Conservation (phyloP, 2,113 vertebrate genomes). For the Ovis canadensis region DNA sequence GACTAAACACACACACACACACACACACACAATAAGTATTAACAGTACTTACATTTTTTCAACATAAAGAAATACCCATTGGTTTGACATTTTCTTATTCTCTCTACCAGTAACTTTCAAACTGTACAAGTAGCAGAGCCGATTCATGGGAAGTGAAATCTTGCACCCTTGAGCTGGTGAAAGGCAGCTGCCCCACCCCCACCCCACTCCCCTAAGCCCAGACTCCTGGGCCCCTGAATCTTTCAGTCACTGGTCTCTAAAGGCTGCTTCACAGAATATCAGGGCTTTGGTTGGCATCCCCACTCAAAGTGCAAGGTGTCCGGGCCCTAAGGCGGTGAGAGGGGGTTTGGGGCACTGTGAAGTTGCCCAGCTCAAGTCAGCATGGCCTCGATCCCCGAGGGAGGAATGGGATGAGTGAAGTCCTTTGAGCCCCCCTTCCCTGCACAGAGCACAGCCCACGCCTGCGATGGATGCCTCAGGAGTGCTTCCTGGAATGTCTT, state of each 20-base stretch:
- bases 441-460: accelerated
- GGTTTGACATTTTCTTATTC: not conserved
- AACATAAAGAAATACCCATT: not conserved
- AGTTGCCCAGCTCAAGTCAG: not conserved
- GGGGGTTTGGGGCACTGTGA: not conserved
- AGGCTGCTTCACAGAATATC: accelerated
- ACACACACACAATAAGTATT: not conserved
- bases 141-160: not conserved
- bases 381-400: accelerated
- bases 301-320: too few species aligned
- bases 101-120: not conserved
- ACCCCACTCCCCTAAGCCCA: not conserved
- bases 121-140: not conserved
- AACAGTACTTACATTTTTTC: not conserved
- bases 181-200: not conserved
- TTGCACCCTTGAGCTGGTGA: too few species aligned
- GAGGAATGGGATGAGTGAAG: not conserved
- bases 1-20: not conserved
- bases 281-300: not conserved
- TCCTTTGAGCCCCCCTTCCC: accelerated
- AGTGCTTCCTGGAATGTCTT: not conserved
- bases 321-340: accelerated
- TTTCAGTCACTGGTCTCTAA: not conserved
- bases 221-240: not conserved
- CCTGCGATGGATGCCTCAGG: not conserved